phyloP scores from a whole-genome alignment of 2,797 vertebrate species.

The Lophotriccus pileatus region DNA sequence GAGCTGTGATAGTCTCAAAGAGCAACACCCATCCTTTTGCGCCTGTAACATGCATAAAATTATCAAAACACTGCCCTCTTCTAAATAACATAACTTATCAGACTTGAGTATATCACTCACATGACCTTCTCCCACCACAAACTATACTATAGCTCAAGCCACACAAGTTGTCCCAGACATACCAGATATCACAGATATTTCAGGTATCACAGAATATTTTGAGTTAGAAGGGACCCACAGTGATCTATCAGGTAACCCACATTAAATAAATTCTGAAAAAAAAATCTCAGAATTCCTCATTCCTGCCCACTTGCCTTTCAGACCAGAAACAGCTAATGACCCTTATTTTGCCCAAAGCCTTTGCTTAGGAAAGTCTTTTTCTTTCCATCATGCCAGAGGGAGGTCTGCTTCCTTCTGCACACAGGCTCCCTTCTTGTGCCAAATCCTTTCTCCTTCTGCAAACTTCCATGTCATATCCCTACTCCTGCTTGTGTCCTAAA shows the following conservation, averaged over 20 bases:
- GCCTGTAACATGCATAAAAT: background rate
- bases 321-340: background rate
- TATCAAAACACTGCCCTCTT: background rate
- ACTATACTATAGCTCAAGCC: background rate
- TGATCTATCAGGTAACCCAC: background rate
- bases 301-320: background rate
- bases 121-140: background rate
- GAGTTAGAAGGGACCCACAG: background rate
- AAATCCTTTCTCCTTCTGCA: background rate
- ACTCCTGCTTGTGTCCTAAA: accelerated
- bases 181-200: background rate
- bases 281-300: background rate
- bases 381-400: background rate
- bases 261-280: background rate
- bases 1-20: background rate
- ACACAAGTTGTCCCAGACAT: background rate
- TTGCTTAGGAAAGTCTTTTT: background rate
- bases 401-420: background rate
- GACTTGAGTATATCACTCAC: background rate
- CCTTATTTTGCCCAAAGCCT: background rate
- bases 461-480: background rate
- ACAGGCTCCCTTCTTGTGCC: background rate
- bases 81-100: background rate
- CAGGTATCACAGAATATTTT: background rate
- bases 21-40: background rate